Conservation (phyloP, 2,888 invertebrate species). For the Entomobrya proxima region DNA sequence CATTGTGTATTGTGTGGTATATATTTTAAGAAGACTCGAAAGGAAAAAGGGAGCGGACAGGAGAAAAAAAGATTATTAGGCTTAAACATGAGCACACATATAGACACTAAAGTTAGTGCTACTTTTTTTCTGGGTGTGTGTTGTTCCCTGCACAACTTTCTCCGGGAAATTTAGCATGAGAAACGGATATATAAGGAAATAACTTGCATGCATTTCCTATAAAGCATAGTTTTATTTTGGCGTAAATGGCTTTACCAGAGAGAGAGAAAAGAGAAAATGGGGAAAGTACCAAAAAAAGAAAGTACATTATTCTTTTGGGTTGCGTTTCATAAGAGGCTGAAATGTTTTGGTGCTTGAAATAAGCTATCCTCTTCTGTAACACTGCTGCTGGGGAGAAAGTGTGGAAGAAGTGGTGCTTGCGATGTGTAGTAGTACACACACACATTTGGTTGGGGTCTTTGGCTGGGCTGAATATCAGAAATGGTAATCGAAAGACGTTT, state of each 20-base stretch:
- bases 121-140: not conserved
- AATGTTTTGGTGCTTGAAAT: not conserved
- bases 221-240: not conserved
- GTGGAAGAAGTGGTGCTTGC: too few relatives aligned
- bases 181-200: not conserved
- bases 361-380: not conserved
- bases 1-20: constrained; percentile 32
- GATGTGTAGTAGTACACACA: too few relatives aligned
- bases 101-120: not conserved
- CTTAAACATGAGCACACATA: not conserved
- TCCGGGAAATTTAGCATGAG: constrained; percentile 26
- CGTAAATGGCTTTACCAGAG: not conserved
- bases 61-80: not conserved
- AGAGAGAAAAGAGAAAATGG: not conserved
- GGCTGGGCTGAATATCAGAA: constrained; percentile 43
- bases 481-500: constrained; percentile 71
- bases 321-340: constrained; percentile 5
- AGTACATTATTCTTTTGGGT: not conserved
- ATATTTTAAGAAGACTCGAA: too few relatives aligned
- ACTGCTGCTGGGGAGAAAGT: not conserved
- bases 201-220: not conserved
- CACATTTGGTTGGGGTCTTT: constrained; percentile 40
- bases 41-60: not conserved
- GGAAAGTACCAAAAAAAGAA: not conserved
- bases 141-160: too few relatives aligned